These are phyloP conservation scores for Drosophila birchii DNA, from an alignment of 2,888 invertebrate genomes.

Conservation along the genomic window DNA sequence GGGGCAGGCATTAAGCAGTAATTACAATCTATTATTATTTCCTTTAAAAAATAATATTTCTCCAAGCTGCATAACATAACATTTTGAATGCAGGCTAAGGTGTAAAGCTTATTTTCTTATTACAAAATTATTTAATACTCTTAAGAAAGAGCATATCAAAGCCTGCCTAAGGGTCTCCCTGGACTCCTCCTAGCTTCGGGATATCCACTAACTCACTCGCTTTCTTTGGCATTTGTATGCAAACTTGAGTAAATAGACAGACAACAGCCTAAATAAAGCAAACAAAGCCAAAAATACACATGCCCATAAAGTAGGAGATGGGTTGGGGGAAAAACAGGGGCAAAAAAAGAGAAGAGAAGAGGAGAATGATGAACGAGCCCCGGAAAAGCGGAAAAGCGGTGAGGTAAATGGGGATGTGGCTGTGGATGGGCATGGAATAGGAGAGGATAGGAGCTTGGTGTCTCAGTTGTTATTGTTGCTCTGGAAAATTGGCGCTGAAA, in stretches of 20 bases:
- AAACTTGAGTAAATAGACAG: constrained; percentile 62
- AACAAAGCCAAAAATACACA: constrained; percentile 58
- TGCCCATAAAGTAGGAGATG: constrained; percentile 47
- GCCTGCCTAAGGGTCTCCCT: background rate
- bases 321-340: background rate
- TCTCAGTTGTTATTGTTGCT: constrained; percentile 49
- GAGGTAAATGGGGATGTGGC: constrained; percentile 5
- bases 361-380: constrained; percentile 21
- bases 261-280: constrained; percentile 63
- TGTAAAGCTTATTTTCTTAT: background rate
- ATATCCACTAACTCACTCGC: constrained; percentile 20
- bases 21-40: background rate
- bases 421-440: background rate
- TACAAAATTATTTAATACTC: background rate
- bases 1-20: no score
- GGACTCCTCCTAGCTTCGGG: background rate
- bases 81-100: no score
- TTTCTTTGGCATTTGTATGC: constrained; percentile 53
- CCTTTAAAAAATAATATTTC: background rate
- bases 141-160: background rate
- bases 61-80: no score
- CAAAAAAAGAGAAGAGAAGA: background rate
- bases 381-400: constrained; percentile 11
- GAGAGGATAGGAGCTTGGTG: background rate
- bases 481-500: constrained; percentile 61